Conservation (phyloP, 2,113 vertebrate genomes). For the Corythoichthys haematopterus region DNA sequence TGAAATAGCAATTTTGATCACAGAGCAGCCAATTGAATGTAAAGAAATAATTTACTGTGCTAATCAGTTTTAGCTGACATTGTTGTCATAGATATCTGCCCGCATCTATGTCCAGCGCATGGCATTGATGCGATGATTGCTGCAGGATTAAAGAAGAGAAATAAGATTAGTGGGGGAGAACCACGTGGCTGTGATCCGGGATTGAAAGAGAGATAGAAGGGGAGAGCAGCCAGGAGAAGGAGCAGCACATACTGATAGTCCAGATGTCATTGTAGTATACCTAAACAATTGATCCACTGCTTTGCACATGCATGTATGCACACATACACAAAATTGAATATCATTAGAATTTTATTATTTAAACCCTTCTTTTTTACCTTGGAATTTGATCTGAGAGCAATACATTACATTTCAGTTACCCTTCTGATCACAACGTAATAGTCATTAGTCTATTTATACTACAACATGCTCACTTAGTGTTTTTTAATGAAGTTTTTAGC, state of each 20-base stretch:
- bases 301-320: conserved; percentile 25
- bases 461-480: not conserved
- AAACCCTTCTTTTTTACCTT: conserved; percentile 4
- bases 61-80: conserved; percentile 47
- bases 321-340: conserved; percentile 14
- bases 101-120: conserved; percentile 22
- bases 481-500: not conserved
- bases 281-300: conserved; percentile 55
- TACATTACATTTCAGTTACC: not conserved
- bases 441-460: not conserved
- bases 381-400: not conserved
- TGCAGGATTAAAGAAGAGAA: conserved; percentile 67
- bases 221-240: conserved; percentile 44
- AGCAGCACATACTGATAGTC: conserved; percentile 50
- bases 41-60: conserved; percentile 44
- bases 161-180: conserved; percentile 63
- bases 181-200: conserved; percentile 60
- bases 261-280: conserved; percentile 65
- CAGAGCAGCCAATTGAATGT: conserved; percentile 3
- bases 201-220: conserved; percentile 37
- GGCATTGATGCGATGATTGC: conserved; percentile 59
- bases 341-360: conserved; percentile 8
- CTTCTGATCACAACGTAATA: not conserved
- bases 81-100: conserved; percentile 57
- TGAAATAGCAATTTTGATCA: conserved; percentile 33